Conservation (phyloP, 2,113 vertebrate species). For the Podarcis cretensis region DNA sequence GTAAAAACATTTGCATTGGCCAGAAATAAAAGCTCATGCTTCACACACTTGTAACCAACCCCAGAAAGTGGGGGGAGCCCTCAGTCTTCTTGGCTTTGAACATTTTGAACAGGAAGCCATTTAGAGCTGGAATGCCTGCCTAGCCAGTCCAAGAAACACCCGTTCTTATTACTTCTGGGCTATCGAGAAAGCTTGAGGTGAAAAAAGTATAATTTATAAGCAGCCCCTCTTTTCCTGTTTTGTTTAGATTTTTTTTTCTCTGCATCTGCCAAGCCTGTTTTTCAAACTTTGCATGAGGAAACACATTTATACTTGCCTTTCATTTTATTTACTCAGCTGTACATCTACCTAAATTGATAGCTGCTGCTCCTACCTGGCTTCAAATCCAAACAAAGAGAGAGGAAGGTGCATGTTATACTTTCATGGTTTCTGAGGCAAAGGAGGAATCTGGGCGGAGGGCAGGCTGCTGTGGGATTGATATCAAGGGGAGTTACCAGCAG, state of each 20-base stretch:
- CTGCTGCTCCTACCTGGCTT: conserved; percentile 70
- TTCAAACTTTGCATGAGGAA: conserved; percentile 77
- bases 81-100: conserved; percentile 86
- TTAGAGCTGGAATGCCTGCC: conserved; percentile 91
- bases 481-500: conserved; percentile 55
- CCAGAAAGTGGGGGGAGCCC: conserved; percentile 56
- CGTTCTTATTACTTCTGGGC: conserved; percentile 82
- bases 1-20: conserved; percentile 94
- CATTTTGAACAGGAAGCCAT: conserved; percentile 93
- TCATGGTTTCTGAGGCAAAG: conserved; percentile 64
- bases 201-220: conserved; percentile 87
- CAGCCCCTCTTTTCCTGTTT: conserved; percentile 79
- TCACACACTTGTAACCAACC: conserved; percentile 90
- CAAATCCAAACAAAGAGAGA: conserved; percentile 70
- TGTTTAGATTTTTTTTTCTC: conserved; percentile 62
- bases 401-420: conserved; percentile 69
- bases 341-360: conserved; percentile 76
- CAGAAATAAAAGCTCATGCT: conserved; percentile 85
- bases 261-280: conserved; percentile 74
- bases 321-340: conserved; percentile 80
- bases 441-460: conserved; percentile 69
- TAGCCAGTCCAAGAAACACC: conserved; percentile 84
- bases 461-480: conserved; percentile 58
- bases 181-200: conserved; percentile 79
- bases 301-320: conserved; percentile 58